Evolutionary conservation across 2,888 invertebrate species (phyloP).

Genomic region (Julus scanicus): DNA sequence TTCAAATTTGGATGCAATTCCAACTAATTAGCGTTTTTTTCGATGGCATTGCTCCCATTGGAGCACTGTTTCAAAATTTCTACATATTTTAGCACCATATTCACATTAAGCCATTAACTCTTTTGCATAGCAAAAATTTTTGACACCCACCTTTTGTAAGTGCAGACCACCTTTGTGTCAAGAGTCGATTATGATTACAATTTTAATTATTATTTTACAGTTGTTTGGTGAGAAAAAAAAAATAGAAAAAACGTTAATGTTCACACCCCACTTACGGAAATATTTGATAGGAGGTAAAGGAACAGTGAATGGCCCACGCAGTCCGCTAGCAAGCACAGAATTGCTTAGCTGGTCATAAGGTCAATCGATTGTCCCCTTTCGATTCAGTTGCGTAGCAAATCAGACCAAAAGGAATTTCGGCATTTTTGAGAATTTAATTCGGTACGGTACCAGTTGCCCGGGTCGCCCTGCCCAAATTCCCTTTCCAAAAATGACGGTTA

Average conservation of each 20-base stretch:
- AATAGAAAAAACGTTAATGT: background rate
- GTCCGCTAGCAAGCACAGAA: background rate
- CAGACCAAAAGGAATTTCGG: background rate
- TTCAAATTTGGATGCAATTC: too few species aligned
- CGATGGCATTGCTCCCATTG: too few species aligned
- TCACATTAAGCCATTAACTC: too few species aligned
- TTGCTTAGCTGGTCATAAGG: background rate
- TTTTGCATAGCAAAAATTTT: too few species aligned
- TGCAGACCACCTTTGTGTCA: background rate
- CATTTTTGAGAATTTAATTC: too few species aligned
- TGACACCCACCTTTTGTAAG: too few species aligned
- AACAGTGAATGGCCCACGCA: too few species aligned
- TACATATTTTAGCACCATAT: too few species aligned
- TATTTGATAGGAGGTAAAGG: background rate
- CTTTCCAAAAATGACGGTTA: too few species aligned
- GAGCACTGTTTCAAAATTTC: too few species aligned
- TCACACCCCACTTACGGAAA: background rate
- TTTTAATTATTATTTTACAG: background rate
- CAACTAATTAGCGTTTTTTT: too few species aligned
- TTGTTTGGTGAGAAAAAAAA: background rate
- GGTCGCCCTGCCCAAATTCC: slow-evolving; percentile 12
- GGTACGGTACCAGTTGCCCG: background rate
- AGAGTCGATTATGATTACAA: slow-evolving; percentile 1
- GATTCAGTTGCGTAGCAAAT: background rate
- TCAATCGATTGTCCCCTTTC: slow-evolving; percentile 36